A percentile compares a stretch with the other conserved stretches of the same genome.
Conservation (phyloP, 2,113 vertebrate species). For the Cryptotis parvus region DNA sequence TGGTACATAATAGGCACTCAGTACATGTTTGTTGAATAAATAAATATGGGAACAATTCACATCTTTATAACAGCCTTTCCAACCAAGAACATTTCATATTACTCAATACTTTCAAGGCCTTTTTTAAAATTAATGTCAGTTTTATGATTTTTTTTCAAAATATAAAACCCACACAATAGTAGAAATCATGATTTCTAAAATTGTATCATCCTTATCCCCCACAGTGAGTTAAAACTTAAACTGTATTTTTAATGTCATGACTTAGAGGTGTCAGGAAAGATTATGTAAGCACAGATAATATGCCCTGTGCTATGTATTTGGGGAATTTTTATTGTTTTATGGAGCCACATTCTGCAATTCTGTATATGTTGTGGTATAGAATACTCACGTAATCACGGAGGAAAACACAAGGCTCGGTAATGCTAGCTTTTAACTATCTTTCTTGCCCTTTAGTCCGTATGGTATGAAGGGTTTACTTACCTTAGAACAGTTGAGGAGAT, state of each 20-base stretch:
- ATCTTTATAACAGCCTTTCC: slow-evolving; percentile 37
- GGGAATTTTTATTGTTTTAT: no score
- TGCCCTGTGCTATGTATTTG: background rate
- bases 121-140: slow-evolving; percentile 18
- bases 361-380: no score
- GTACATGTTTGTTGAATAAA: slow-evolving; percentile 54
- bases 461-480: slow-evolving; percentile 57
- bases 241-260: slow-evolving; percentile 18
- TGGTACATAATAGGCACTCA: background rate
- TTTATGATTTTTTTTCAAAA: slow-evolving; percentile 46
- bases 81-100: background rate
- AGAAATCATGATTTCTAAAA: slow-evolving; percentile 48
- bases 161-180: slow-evolving; percentile 18
- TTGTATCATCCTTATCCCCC: background rate
- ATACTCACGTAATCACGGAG: no score
- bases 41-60: slow-evolving; percentile 45
- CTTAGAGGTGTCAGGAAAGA: slow-evolving; percentile 38
- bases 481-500: slow-evolving; percentile 37
- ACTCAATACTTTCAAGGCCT: slow-evolving; percentile 23
- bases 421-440: no score
- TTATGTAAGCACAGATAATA: slow-evolving; percentile 7
- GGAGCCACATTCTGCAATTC: no score
- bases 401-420: no score
- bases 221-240: slow-evolving; percentile 22
- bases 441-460: no score